phyloP scores from a whole-genome alignment of 2,113 vertebrate genomes.

The Puntigrus tetrazona region DNA sequence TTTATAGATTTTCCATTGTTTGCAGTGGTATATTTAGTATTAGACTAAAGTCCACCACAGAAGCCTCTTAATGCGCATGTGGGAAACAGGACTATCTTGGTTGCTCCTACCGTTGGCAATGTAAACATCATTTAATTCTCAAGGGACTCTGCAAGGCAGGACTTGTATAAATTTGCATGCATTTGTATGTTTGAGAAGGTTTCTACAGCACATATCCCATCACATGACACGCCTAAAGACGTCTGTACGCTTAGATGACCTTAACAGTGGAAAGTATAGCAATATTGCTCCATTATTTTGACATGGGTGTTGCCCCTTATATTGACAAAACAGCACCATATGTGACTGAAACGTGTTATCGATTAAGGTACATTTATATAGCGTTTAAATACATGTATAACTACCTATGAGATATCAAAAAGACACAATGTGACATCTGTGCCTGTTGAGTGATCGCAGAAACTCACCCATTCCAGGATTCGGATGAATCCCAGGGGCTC shows the following conservation, averaged over 20 bases:
- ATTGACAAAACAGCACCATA: slow-evolving; percentile 21
- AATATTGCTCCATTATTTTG: background rate
- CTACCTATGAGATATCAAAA: background rate
- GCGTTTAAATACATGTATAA: background rate
- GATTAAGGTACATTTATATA: too few relatives aligned
- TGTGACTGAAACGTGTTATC: background rate
- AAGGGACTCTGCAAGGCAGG: background rate
- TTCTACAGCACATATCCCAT: background rate
- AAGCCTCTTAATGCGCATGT: background rate
- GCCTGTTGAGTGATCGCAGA: background rate
- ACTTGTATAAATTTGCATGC: slow-evolving; percentile 26
- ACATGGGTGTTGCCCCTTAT: slow-evolving; percentile 30
- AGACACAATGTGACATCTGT: background rate
- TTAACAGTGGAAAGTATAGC: background rate
- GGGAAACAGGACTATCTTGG: slow-evolving; percentile 3
- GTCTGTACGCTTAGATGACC: background rate
- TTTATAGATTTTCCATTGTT: slow-evolving; percentile 14
- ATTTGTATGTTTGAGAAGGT: slow-evolving; percentile 17
- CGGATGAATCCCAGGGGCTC: slow-evolving; percentile 94
- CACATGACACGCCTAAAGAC: background rate
- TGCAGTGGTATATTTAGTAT: background rate
- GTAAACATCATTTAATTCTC: slow-evolving; percentile 2
- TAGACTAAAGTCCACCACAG: slow-evolving; percentile 23
- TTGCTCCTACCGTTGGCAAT: slow-evolving; percentile 16
- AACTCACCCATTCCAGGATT: slow-evolving; percentile 90